Evolutionary conservation across 2,797 vertebrate species (phyloP).

Genomic region (Chaunax sp.): DNA sequence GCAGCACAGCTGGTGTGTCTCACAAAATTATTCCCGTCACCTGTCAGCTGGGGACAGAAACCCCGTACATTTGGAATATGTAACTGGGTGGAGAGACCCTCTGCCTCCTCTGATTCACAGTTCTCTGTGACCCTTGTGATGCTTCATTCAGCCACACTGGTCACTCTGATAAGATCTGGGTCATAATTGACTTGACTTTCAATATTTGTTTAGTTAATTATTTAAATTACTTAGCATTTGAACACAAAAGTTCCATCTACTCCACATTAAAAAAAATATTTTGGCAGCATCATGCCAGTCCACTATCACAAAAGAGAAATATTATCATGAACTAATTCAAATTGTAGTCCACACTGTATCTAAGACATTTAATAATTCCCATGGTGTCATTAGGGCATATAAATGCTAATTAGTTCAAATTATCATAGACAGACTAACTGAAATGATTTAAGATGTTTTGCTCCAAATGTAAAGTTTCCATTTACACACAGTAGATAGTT

Average conservation of each 20-base stretch:
- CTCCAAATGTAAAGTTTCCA: too few relatives aligned
- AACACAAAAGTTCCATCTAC: not conserved
- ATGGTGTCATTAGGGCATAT: not conserved
- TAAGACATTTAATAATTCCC: not conserved
- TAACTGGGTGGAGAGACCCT: too few relatives aligned
- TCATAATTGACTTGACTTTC: slow-evolving; percentile 29
- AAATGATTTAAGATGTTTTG: too few relatives aligned
- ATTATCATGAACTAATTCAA: slow-evolving; percentile 11
- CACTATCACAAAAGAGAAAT: slow-evolving; percentile 22
- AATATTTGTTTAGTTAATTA: slow-evolving; percentile 17
- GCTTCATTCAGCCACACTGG: slow-evolving; percentile 40
- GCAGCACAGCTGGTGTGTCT: too few relatives aligned
- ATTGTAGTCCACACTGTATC: not conserved
- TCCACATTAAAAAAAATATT: not conserved
- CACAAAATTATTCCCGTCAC: too few relatives aligned
- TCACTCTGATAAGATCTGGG: slow-evolving; percentile 47
- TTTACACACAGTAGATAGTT: too few relatives aligned
- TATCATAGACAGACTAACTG: not conserved
- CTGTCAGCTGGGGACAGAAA: too few relatives aligned
- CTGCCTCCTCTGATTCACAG: slow-evolving; percentile 78
- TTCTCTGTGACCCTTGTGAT: slow-evolving; percentile 71
- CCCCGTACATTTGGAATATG: too few relatives aligned
- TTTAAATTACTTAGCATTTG: slow-evolving; percentile 11
- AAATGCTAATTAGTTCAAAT: slow-evolving; percentile 1
- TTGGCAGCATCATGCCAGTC: too few relatives aligned